These are phyloP conservation scores for Hoplias malabaricus DNA, from an alignment of 2,113 vertebrate genomes.

Conservation along the genomic window DNA sequence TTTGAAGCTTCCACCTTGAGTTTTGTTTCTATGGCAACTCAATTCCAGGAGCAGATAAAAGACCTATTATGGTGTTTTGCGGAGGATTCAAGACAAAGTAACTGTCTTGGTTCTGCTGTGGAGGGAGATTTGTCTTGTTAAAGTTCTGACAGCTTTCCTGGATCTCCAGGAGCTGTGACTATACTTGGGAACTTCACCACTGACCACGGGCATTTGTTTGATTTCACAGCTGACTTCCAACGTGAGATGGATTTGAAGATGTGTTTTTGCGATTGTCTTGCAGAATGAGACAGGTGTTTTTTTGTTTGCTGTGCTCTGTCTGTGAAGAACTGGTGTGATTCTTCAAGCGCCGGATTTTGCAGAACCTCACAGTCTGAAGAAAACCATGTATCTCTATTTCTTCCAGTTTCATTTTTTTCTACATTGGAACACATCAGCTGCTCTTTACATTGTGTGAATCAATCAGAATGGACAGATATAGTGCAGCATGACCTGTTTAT, in stretches of 20 bases:
- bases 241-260: slow-evolving; percentile 1
- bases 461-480: too few species aligned
- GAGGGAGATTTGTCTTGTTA: slow-evolving; percentile 41
- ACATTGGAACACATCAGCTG: too few species aligned
- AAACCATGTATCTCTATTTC: too few species aligned
- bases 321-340: background rate
- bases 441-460: too few species aligned
- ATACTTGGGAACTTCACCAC: slow-evolving; percentile 5
- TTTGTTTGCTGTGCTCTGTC: background rate
- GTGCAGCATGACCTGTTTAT: too few species aligned
- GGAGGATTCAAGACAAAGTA: slow-evolving; percentile 30
- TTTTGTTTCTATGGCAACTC: slow-evolving; percentile 69
- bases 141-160: slow-evolving; percentile 35
- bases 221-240: slow-evolving; percentile 3
- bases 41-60: slow-evolving; percentile 56
- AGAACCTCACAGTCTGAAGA: too few species aligned
- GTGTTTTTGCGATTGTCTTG: background rate
- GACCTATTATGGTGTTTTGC: slow-evolving; percentile 55
- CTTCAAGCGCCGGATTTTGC: background rate
- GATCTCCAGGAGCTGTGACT: slow-evolving; percentile 6
- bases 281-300: background rate
- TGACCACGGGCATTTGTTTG: slow-evolving; percentile 25
- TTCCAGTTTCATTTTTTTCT: too few species aligned
- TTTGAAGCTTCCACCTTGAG: slow-evolving; percentile 52
- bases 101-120: slow-evolving; percentile 23